Evolutionary conservation across 2,888 invertebrate species (phyloP).

Genomic region (Pseudolycoriella hygida): DNA sequence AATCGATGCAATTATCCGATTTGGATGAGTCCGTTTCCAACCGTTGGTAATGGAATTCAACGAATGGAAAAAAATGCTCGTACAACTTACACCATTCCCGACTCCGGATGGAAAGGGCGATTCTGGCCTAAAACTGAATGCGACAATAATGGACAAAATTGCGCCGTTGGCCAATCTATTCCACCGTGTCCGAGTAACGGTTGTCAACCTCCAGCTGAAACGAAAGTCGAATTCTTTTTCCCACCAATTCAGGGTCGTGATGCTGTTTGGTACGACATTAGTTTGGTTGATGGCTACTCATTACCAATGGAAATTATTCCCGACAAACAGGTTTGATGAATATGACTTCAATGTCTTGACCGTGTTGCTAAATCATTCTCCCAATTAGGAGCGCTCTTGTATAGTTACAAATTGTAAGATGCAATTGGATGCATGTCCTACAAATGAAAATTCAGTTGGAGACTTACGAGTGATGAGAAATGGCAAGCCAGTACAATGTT

Average conservation of each 20-base stretch:
- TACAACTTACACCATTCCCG: background rate
- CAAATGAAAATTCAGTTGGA: background rate
- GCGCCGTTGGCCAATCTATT: slow-evolving; percentile 3
- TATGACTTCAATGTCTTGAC: too few species aligned
- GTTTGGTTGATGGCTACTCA: slow-evolving; percentile 1
- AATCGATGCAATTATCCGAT: too few species aligned
- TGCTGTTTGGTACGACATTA: slow-evolving; percentile 2
- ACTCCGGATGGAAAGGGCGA: slow-evolving; percentile 2
- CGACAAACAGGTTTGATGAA: too few species aligned
- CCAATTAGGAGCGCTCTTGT: background rate
- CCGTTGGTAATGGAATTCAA: background rate
- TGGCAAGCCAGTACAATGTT: background rate
- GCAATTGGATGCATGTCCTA: background rate
- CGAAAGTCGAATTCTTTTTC: slow-evolving; percentile 4
- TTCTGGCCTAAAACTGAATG: slow-evolving; percentile 2
- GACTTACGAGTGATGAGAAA: slow-evolving; percentile 1
- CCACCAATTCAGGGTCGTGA: background rate
- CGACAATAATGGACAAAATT: slow-evolving; percentile 1
- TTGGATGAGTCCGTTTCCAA: background rate
- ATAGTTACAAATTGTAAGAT: background rate
- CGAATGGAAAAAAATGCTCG: background rate
- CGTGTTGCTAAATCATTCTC: too few species aligned
- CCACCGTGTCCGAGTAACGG: background rate
- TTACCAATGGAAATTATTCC: too few species aligned
- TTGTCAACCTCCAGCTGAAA: slow-evolving; percentile 3